Conservation (phyloP, 2,888 invertebrate genomes). For the Mactromeris polynyma region DNA sequence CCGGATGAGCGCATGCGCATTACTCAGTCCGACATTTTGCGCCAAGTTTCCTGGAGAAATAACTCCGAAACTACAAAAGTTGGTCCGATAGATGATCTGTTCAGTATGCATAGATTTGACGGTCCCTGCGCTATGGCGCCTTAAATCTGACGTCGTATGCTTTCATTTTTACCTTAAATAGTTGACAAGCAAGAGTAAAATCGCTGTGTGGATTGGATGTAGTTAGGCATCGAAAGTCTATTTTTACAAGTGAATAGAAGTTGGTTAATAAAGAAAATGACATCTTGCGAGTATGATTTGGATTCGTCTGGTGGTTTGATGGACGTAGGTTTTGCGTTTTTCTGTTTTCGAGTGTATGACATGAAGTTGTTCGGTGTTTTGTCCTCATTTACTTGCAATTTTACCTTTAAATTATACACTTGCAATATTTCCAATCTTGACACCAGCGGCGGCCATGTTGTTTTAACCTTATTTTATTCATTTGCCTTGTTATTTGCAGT, state of each 20-base stretch:
- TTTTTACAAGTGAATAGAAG: background rate
- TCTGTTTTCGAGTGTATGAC: background rate
- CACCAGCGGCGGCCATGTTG: conserved; percentile 12
- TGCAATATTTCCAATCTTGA: background rate
- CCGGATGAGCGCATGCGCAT: conserved; percentile 83
- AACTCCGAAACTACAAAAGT: conserved; percentile 46
- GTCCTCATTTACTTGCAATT: background rate
- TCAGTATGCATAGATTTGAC: conserved; percentile 25
- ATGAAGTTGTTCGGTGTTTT: background rate
- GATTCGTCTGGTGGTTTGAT: conserved; percentile 94
- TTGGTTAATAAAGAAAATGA: conserved; percentile 87
- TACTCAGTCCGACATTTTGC: conserved; percentile 84
- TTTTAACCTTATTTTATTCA: background rate
- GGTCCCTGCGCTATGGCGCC: background rate
- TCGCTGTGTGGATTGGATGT: conserved; percentile 17
- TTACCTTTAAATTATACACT: background rate
- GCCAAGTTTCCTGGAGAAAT: conserved; percentile 81
- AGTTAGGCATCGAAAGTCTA: conserved; percentile 1
- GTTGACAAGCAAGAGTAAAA: background rate
- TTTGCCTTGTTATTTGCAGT: background rate
- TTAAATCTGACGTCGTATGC: background rate
- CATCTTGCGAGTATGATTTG: conserved; percentile 92
- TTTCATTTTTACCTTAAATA: background rate
- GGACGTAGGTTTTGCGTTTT: conserved; percentile 91
- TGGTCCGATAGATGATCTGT: conserved; percentile 30